Percentiles rank a stretch among this genome's conserved stretches.
phyloP scores from a whole-genome alignment of 2,888 invertebrate species.

The Pterostichus madidus region DNA sequence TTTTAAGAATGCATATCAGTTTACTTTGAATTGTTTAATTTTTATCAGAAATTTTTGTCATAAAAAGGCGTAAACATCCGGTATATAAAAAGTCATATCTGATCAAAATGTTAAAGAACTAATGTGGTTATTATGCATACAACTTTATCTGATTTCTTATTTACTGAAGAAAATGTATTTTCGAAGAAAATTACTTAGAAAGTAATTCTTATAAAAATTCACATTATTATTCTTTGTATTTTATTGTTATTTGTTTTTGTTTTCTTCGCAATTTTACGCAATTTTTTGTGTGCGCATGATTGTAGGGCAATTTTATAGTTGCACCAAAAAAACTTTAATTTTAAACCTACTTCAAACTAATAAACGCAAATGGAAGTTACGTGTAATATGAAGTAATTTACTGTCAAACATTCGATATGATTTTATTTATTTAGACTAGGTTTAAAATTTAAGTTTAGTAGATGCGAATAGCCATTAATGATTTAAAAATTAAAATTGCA shows the following conservation, averaged over 20 bases:
- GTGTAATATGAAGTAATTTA: too few relatives aligned
- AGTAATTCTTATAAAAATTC: background rate
- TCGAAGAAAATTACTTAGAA: conserved; percentile 3
- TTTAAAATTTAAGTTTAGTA: too few relatives aligned
- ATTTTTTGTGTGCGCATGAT: background rate
- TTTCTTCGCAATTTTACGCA: background rate
- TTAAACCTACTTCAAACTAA: too few relatives aligned
- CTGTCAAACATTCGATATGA: too few relatives aligned
- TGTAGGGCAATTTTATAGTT: background rate
- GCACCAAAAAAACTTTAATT: too few relatives aligned
- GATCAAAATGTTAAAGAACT: too few relatives aligned
- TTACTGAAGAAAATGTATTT: background rate
- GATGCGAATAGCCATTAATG: too few relatives aligned
- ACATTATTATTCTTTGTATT: conserved; percentile 6
- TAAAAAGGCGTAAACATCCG: conserved; percentile 7
- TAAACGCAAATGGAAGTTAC: too few relatives aligned
- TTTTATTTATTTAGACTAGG: too few relatives aligned
- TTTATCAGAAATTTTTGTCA: conserved; percentile 2
- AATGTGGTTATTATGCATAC: background rate
- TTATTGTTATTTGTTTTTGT: conserved; percentile 1
- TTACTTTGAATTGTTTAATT: background rate
- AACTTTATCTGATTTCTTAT: background rate
- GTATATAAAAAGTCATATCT: background rate
- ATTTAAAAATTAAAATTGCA: background rate
- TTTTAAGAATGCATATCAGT: conserved; percentile 27